These are phyloP conservation scores for Palloptera scutellata DNA, from an alignment of 2,888 invertebrate genomes.

Conservation along the genomic window DNA sequence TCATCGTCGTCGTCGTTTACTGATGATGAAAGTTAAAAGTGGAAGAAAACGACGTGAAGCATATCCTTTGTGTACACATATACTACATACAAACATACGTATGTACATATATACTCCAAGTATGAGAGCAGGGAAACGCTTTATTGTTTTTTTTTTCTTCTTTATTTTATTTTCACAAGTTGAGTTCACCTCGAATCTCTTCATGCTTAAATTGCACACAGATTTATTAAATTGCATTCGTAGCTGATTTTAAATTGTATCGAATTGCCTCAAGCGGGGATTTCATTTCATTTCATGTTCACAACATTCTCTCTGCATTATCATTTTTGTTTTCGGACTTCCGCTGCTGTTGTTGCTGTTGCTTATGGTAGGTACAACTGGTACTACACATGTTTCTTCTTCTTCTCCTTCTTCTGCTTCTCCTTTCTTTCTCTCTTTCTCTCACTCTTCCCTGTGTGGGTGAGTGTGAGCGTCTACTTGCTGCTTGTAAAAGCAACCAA, in stretches of 20 bases:
- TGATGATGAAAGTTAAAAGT: conserved; percentile 10
- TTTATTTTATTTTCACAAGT: conserved; percentile 23
- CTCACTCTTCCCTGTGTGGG: too few species aligned
- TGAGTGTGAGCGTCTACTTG: not conserved
- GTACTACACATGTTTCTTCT: not conserved
- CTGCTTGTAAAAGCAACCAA: not conserved
- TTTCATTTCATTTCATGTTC: conserved; percentile 35
- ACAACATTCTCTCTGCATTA: conserved; percentile 23
- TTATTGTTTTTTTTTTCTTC: conserved; percentile 25
- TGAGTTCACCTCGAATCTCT: conserved; percentile 13
- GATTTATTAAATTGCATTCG: conserved; percentile 62
- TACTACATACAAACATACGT: too few species aligned
- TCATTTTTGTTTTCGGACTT: conserved; percentile 15
- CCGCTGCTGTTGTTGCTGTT: conserved; percentile 9
- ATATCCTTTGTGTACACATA: conserved; percentile 33
- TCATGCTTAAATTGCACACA: conserved; percentile 42
- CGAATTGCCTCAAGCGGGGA: conserved; percentile 44
- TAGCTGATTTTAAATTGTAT: conserved; percentile 59
- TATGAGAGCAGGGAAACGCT: conserved; percentile 7
- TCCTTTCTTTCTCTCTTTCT: too few species aligned
- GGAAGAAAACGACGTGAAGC: conserved; percentile 20
- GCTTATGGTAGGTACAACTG: too few species aligned
- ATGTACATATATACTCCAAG: conserved; percentile 6
- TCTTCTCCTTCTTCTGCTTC: not conserved
- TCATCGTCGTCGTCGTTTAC: not conserved